A percentile compares a stretch with the other conserved stretches of the same genome.
phyloP scores from a whole-genome alignment of 1,140 invertebrate genomes.

The Hyphantria cunea region DNA sequence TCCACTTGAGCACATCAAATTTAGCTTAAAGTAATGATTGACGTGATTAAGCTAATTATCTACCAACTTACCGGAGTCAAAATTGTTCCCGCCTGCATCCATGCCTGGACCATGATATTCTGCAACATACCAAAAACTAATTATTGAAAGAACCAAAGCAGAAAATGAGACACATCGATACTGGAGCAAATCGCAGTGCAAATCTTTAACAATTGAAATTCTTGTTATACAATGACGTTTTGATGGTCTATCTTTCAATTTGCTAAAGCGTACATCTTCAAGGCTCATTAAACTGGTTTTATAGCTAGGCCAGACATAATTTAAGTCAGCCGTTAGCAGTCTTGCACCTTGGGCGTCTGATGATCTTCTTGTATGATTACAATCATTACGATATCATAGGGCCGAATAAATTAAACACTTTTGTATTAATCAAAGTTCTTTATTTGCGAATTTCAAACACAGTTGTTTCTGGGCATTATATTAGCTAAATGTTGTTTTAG shows the following conservation, averaged over 20 bases:
- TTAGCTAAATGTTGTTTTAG: too few species aligned
- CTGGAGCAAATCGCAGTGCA: too few species aligned
- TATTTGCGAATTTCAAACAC: conserved; percentile 18
- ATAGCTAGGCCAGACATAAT: not conserved
- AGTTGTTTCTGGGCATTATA: not conserved
- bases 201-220: too few species aligned
- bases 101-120: conserved; percentile 84
- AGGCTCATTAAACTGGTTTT: not conserved
- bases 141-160: not conserved
- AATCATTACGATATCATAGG: conserved; percentile 7
- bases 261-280: not conserved
- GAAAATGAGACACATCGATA: too few species aligned
- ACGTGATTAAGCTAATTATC: too few species aligned
- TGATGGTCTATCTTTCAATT: too few species aligned
- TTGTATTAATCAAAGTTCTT: conserved; percentile 5
- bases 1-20: too few species aligned
- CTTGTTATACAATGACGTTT: too few species aligned
- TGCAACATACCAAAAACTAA: conserved; percentile 60
- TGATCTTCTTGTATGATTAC: conserved; percentile 5
- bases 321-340: not conserved
- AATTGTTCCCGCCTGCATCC: conserved; percentile 83
- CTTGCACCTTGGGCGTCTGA: conserved; percentile 9
- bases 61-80: conserved; percentile 82
- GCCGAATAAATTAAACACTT: conserved; percentile 19
- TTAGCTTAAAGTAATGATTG: too few species aligned